Base-by-base conservation (phyloP, 2,797 vertebrate genomes). In the Etheostoma nigrum region DNA sequence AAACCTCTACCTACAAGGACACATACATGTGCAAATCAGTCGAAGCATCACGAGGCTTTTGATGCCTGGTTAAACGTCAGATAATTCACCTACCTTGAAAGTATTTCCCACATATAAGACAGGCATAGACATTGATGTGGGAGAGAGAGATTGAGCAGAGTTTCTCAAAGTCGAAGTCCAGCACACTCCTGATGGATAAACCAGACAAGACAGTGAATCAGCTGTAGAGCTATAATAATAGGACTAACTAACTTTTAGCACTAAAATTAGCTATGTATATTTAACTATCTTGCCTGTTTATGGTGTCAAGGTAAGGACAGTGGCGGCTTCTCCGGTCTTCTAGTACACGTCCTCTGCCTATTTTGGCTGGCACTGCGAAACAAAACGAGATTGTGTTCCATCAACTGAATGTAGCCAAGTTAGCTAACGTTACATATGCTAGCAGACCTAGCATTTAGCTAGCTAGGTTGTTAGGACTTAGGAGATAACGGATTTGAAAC, bases 91-190 rank as follows among this genome's bases (percentile, higher is more conserved):
- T 89, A 99, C 98, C 98, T 94, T 98, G 98, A 86, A 99, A 99
- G 86, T 99, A 99, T 82, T 99, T 99, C 40, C 98, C 98, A 57
- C 98, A 99, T 80, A 99, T 97, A 0, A 99, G 95, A 71, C 98
- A 99, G 67, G 98, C 98, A 0, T 99, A 99, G 1, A 96, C 98
- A 0, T 99, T 99, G 83, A 99, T 99, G 88, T 99, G 98, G 0
- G 98, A 99, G 14, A 99, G 96, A 0, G 98, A 99, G 72, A 99
- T 97, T 55, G 98, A 99, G 88, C 98, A 99, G 36, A 99, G 95
- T 84, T 99, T 99, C 94, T 99, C 98, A 58, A 99, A 99, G 90
- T 99, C 98, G 1, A 99, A 99, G 86, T 99, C 98, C 91, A 99
- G 87, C 68, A 99, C 97, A 12, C 98, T 99, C 96, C 98, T 99